These are phyloP conservation scores for Sardina pilchardus DNA, from an alignment of 2,113 vertebrate genomes.

Conservation along the genomic window DNA sequence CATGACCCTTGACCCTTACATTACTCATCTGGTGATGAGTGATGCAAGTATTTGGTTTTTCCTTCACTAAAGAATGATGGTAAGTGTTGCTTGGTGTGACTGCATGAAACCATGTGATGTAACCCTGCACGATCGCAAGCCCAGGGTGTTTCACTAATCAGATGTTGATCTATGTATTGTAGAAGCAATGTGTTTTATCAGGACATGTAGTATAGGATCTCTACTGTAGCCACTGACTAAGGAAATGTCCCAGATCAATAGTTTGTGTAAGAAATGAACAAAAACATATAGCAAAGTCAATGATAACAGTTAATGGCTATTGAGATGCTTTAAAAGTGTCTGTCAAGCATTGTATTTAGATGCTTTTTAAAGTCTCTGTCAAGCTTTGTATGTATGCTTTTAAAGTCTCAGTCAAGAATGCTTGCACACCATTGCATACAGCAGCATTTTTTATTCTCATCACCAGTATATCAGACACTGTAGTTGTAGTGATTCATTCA, in stretches of 20 bases:
- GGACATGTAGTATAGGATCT: background rate
- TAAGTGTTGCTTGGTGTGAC: constrained; percentile 46
- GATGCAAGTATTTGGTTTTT: background rate
- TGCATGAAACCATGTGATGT: background rate
- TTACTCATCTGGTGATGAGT: background rate
- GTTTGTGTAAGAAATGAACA: background rate
- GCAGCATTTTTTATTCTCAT: background rate
- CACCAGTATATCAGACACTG: background rate
- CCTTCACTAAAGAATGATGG: constrained; percentile 18
- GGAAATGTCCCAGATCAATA: background rate
- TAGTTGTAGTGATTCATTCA: background rate
- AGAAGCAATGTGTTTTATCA: background rate
- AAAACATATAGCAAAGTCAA: background rate
- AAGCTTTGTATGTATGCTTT: background rate
- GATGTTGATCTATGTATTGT: background rate
- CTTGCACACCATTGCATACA: background rate
- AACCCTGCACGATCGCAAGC: constrained; percentile 29
- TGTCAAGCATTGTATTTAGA: background rate
- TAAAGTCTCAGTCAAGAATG: background rate
- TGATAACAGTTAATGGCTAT: background rate
- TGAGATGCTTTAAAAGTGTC: background rate
- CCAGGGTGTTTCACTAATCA: background rate
- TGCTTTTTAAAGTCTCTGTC: background rate
- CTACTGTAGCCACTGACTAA: background rate
- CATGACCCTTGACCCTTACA: background rate